Base-by-base conservation (phyloP, 1,140 invertebrate genomes). In the Maconellicoccus hirsutus region DNA sequence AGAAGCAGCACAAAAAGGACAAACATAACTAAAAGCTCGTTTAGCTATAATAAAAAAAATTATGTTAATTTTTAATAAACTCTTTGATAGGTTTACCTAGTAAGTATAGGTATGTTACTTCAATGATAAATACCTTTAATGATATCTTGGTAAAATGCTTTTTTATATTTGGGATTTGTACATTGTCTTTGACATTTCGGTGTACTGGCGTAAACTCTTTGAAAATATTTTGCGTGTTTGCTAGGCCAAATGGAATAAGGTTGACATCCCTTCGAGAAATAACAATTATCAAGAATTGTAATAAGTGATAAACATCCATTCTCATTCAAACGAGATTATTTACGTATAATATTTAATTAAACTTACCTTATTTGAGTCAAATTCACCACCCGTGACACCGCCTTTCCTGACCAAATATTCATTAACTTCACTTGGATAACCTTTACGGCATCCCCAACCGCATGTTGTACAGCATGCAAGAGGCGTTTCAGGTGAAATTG, bases 231-330 rank as follows among this genome's bases (percentile, higher is more conserved):
- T 14, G 42, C 42, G 16, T 96, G 93, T 77, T 94, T 92, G 78
- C 94, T 96, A 0, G 90, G 88, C 22, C 83, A 79, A 73, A 96
- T 88, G 75, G 85, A 82, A 75, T 96, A 96, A 1, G 93, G 92
- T 74, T 85, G 84, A 79, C 93, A 96, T 27, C 92, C 90, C 81
- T 86, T n/a, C 70, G n/a, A 59, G 22, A 23, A 10, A 66, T 6
- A 26, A 66, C 42, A 52, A 19, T 19, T 16, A 19, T 52, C 4
- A 6, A 33, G 3, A 12, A 33, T 3, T 6, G 29, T 33, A 33
- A 33, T 12, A 33, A 33, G 4, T 33, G 4, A 33, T 12, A n/a
- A n/a, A n/a, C n/a, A n/a, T n/a, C n/a, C n/a, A n/a, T n/a, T n/a
- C n/a, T n/a, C n/a, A n/a, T n/a, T n/a, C n/a, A n/a, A n/a, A n/a